phyloP scores from a whole-genome alignment of 2,113 vertebrate genomes.

The Cyanoderma ruficeps region DNA sequence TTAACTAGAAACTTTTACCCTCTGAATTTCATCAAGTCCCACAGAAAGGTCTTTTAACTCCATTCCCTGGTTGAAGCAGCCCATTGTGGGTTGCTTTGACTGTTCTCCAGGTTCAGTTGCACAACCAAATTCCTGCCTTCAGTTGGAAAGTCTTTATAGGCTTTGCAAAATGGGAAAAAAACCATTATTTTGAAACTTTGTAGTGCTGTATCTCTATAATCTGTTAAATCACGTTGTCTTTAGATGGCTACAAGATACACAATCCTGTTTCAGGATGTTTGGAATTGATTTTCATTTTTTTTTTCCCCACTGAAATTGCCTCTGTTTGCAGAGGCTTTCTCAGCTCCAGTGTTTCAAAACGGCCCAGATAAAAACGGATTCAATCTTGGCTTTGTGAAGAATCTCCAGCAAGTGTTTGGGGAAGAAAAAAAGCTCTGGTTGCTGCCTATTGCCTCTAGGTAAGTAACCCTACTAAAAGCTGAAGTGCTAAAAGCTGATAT shows the following conservation, averaged over 20 bases:
- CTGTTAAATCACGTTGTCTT: background rate
- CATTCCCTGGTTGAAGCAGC: background rate
- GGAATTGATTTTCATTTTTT: background rate
- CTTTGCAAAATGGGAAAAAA: background rate
- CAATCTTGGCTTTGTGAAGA: conserved; percentile 86
- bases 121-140: background rate
- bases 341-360: conserved; percentile 87
- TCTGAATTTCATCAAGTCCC: background rate
- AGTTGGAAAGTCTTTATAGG: background rate
- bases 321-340: conserved; percentile 88
- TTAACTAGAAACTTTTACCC: background rate
- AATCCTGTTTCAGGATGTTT: background rate
- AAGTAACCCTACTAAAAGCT: background rate
- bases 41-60: background rate
- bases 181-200: background rate
- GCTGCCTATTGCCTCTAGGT: conserved; percentile 91
- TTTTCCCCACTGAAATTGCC: background rate
- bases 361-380: conserved; percentile 95
- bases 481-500: background rate
- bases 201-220: background rate
- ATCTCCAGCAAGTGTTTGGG: conserved; percentile 94
- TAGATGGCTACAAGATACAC: background rate
- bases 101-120: background rate
- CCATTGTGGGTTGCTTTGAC: background rate
- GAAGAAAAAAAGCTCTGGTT: conserved; percentile 90